Base-by-base conservation (phyloP, 2,797 vertebrate genomes). In the Knipowitschia caucasica region DNA sequence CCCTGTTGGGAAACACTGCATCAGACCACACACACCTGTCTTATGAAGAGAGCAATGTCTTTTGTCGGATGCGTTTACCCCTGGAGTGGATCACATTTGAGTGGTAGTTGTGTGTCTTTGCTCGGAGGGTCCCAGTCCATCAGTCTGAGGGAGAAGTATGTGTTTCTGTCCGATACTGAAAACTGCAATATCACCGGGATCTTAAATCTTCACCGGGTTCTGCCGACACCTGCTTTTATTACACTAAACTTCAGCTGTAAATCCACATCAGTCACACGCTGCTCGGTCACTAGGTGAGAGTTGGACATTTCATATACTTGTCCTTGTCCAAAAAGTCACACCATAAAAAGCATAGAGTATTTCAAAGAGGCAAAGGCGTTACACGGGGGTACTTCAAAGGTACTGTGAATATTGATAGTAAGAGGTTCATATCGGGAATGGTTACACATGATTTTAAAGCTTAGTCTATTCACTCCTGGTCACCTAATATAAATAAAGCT, bases 211-310 rank as follows among this genome's bases (percentile, higher is more conserved):
- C 64, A 55, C 49, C 49, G 4, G 59, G 31, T 59, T 66, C 49
- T 27, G 57, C 52, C 62, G 56, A 69, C 23, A 7, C 51, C 50
- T 25, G 29, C 56, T 57, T 75, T 71, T 63, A 73, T 21, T 31
- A 35, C 59, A 46, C 55, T 58, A 71, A 52, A 64, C 60, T 55
- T 50, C n/a, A 53, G 58, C 54, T 39, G 34, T 77, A 78, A 71
- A 70, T 71, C 69, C 67, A 43, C 42, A 33, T 17, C 40, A 14
- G 45, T 62, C 45, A 54, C 18, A 30, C 44, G 51, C 42, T 52
- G 27, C 68, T 62, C 44, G 40, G 26, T 62, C 42, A 29, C 26
- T n/a, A 17, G 35, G 35, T 38, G 2, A 17, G 35, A 8, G n/a
- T 4, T 5, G 34, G 11, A 2, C 4, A 40, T 23, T 40, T 40